These are phyloP conservation scores for Mystacornis crossleyi DNA, from an alignment of 2,113 vertebrate species.

Conservation along the genomic window DNA sequence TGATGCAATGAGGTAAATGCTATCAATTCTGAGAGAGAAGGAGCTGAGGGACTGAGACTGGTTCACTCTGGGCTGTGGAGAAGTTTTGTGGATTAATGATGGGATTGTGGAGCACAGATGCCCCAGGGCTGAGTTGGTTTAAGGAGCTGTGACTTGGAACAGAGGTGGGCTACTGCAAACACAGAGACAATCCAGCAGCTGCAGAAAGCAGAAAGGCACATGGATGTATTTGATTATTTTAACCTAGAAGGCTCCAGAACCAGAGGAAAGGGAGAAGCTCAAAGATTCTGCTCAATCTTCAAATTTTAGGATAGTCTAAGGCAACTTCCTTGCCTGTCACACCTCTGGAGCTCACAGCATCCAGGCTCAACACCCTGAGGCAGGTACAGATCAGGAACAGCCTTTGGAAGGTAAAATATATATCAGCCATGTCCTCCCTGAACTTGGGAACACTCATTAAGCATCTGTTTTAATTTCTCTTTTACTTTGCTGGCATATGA, in stretches of 20 bases:
- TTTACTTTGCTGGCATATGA: constrained; percentile 1
- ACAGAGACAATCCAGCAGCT: neutral
- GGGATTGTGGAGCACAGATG: neutral
- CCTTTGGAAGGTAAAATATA: neutral
- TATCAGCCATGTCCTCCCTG: neutral
- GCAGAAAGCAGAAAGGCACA: neutral
- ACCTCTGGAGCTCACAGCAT: neutral
- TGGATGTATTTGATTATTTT: neutral
- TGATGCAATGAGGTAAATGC: neutral
- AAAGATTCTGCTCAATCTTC: neutral
- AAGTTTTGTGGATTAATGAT: neutral
- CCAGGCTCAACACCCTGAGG: neutral
- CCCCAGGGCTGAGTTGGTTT: neutral
- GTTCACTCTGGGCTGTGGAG: neutral
- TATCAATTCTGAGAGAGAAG: accelerated
- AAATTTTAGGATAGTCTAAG: neutral
- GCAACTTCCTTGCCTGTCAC: neutral
- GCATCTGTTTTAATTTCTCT: constrained; percentile 25
- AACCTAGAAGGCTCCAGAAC: neutral
- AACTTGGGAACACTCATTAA: constrained; percentile 25
- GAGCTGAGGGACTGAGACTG: neutral
- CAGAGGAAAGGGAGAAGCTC: neutral
- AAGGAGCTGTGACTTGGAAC: neutral
- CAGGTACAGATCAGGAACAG: neutral
- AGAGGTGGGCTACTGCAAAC: neutral